phyloP scores from a whole-genome alignment of 2,888 invertebrate species.

The Lottia scabra region DNA sequence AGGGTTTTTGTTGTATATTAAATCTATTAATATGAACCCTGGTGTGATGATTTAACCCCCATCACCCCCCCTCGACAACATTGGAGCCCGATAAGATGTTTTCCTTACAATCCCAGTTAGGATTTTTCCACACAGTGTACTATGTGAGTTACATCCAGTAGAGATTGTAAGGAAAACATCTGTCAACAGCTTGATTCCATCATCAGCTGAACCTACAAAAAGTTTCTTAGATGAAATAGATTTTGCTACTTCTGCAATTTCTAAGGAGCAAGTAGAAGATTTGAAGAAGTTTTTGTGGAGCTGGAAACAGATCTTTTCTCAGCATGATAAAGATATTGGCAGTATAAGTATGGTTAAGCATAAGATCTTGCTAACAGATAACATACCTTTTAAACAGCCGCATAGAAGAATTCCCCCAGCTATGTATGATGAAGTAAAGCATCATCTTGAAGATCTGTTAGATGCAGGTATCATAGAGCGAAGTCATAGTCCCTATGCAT shows the following conservation, averaged over 20 bases:
- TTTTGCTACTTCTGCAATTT: too few species aligned
- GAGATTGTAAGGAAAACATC: too few species aligned
- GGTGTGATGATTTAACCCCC: too few species aligned
- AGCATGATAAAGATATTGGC: slow-evolving; percentile 9
- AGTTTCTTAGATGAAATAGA: too few species aligned
- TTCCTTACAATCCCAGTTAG: background rate
- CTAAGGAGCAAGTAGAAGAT: too few species aligned
- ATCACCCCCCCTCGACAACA: too few species aligned
- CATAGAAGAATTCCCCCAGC: slow-evolving; percentile 22
- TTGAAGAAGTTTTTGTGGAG: too few species aligned
- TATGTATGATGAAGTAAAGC: slow-evolving; percentile 23
- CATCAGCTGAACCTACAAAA: too few species aligned
- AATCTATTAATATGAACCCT: too few species aligned
- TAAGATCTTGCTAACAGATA: slow-evolving; percentile 19
- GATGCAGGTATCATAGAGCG: slow-evolving; percentile 18
- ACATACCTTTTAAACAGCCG: slow-evolving; percentile 22
- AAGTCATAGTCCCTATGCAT: slow-evolving; percentile 10
- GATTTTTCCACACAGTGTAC: background rate
- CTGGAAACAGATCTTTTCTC: too few species aligned
- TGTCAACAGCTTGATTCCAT: too few species aligned
- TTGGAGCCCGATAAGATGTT: background rate
- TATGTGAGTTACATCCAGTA: background rate
- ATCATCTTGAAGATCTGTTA: slow-evolving; percentile 27
- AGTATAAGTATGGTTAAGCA: slow-evolving; percentile 21
- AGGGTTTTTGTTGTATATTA: too few species aligned